Percentiles rank a stretch among this genome's conserved stretches.
These are phyloP conservation scores for Styela plicata DNA, from an alignment of 23 tunicate genomes.

Conservation along the genomic window DNA sequence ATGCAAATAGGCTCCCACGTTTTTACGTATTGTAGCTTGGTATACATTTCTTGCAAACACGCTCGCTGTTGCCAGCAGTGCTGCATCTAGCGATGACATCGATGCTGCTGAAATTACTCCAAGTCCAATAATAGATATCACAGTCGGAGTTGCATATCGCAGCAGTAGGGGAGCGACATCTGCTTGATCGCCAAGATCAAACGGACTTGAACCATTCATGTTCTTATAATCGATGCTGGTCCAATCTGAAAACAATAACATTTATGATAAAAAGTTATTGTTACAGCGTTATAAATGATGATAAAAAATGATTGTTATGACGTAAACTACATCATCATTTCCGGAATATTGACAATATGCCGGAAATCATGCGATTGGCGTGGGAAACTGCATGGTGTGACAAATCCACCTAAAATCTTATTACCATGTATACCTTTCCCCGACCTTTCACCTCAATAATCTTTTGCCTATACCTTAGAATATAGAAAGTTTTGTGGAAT, in stretches of 20 bases:
- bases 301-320: too few relatives aligned
- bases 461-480: too few relatives aligned
- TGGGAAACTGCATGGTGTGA: too few relatives aligned
- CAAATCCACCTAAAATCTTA: too few relatives aligned
- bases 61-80: not conserved
- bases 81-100: slow-evolving; percentile 17
- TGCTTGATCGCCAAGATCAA: slow-evolving; percentile 6
- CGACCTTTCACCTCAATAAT: too few relatives aligned
- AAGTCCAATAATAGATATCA: not conserved
- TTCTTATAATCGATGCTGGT: not conserved
- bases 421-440: too few relatives aligned
- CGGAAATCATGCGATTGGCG: too few relatives aligned
- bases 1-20: too few relatives aligned
- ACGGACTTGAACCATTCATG: not conserved
- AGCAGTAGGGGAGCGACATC: not conserved
- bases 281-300: too few relatives aligned
- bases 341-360: too few relatives aligned
- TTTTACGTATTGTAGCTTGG: not conserved
- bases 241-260: slow-evolving; percentile 14
- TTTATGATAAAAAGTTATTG: not conserved
- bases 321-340: too few relatives aligned
- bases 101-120: slow-evolving; percentile 18
- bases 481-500: too few relatives aligned
- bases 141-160: not conserved
- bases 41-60: slow-evolving; percentile 10